phyloP scores from a whole-genome alignment of 2,797 vertebrate genomes.

The Acipenser ruthenus region DNA sequence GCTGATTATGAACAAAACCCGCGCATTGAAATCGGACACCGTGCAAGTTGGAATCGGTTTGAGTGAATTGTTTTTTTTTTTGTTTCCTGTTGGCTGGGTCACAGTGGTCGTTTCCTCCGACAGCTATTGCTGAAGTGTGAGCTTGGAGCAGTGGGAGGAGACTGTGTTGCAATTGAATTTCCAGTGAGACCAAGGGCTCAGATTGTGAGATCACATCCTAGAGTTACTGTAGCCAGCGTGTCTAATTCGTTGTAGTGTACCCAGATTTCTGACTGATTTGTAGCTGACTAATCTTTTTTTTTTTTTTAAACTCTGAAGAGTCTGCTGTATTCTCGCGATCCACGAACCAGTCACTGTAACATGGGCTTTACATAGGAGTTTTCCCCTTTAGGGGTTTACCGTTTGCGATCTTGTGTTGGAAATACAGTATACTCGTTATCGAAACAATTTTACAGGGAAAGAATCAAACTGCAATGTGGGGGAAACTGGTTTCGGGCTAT shows the following conservation, averaged over 20 bases:
- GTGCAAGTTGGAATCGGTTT: no score
- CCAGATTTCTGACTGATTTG: slow-evolving; percentile 18
- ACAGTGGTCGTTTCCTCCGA: slow-evolving; percentile 2
- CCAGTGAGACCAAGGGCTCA: slow-evolving; percentile 18
- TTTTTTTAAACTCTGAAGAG: slow-evolving; percentile 9
- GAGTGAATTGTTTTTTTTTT: no score
- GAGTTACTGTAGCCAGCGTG: slow-evolving; percentile 27
- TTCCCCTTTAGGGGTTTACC: slow-evolving; percentile 18
- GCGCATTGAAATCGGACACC: no score
- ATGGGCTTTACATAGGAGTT: slow-evolving; percentile 23
- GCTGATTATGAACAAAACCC: no score
- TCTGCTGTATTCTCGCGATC: neutral
- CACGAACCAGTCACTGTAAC: slow-evolving; percentile 7
- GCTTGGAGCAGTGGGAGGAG: slow-evolving; percentile 29
- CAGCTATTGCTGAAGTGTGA: slow-evolving; percentile 17
- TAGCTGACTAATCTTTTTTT: slow-evolving; percentile 15
- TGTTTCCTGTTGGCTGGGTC: neutral
- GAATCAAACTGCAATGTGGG: slow-evolving; percentile 44
- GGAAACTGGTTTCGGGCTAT: slow-evolving; percentile 33
- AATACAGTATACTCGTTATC: slow-evolving; percentile 12
- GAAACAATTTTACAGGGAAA: slow-evolving; percentile 7
- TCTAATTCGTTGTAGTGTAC: slow-evolving; percentile 2
- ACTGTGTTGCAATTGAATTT: slow-evolving; percentile 27
- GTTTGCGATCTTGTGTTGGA: slow-evolving; percentile 7
- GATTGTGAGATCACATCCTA: slow-evolving; percentile 36